Evolutionary conservation across 2,888 invertebrate species (phyloP).

Genomic region (Ethmia dodecea): DNA sequence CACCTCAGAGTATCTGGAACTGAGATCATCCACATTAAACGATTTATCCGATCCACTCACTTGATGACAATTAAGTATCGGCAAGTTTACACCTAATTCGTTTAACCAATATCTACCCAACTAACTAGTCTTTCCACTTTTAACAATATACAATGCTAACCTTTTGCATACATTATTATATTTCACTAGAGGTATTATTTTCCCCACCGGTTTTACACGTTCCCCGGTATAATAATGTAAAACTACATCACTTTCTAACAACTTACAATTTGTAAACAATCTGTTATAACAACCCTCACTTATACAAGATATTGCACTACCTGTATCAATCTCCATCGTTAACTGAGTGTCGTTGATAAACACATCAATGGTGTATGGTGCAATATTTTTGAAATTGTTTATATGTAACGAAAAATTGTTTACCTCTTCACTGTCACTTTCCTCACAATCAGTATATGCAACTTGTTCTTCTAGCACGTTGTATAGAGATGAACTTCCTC

Average conservation of each 20-base stretch:
- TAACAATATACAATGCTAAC: constrained; percentile 4
- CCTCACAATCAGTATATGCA: neutral
- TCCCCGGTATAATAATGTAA: constrained; percentile 8
- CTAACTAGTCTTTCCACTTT: constrained; percentile 1
- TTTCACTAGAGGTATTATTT: constrained; percentile 5
- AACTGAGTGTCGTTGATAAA: neutral
- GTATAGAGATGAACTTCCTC: neutral
- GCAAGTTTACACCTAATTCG: constrained; percentile 11
- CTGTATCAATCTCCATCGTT: constrained; percentile 17
- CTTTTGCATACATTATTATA: constrained; percentile 2
- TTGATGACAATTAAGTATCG: neutral
- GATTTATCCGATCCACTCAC: neutral
- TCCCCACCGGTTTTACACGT: constrained; percentile 8
- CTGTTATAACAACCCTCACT: constrained; percentile 9
- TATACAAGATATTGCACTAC: constrained; percentile 19
- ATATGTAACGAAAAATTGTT: neutral
- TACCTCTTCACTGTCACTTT: neutral
- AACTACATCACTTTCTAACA: constrained; percentile 7
- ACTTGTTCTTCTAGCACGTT: no score
- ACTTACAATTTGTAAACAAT: constrained; percentile 4
- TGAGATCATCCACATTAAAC: neutral
- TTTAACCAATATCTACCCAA: constrained; percentile 17
- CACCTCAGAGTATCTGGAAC: constrained; percentile 7
- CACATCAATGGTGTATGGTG: constrained; percentile 1
- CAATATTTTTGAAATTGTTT: neutral